These are phyloP conservation scores for Lacerta agilis DNA, from an alignment of 2,797 vertebrate genomes.

Conservation along the genomic window DNA sequence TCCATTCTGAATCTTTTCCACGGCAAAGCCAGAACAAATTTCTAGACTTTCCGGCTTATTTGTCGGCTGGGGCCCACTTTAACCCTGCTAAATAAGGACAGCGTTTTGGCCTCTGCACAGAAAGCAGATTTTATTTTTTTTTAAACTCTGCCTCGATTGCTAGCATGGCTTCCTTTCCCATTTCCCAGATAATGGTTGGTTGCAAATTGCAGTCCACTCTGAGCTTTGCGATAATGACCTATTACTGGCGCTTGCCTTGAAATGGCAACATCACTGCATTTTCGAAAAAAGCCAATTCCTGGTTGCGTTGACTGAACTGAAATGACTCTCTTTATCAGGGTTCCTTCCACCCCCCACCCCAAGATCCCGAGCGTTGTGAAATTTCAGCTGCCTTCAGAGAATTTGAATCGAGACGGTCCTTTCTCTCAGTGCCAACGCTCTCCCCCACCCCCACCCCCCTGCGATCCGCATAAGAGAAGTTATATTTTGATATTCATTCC, in stretches of 20 bases:
- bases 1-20: neutral
- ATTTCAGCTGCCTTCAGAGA: neutral
- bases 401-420: slow-evolving; percentile 14
- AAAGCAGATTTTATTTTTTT: neutral
- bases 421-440: neutral
- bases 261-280: slow-evolving; percentile 41
- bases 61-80: neutral
- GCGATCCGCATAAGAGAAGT: neutral
- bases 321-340: slow-evolving; percentile 17
- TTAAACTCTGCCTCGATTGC: neutral
- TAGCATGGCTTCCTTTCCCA: neutral
- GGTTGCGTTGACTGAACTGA: slow-evolving; percentile 5
- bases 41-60: neutral
- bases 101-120: neutral
- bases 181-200: slow-evolving; percentile 28
- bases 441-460: neutral
- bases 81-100: neutral
- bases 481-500: neutral
- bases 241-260: slow-evolving; percentile 27
- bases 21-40: neutral
- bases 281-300: neutral
- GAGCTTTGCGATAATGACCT: neutral
- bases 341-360: too few species aligned
- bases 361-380: neutral
- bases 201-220: neutral